These are phyloP conservation scores for Magallana angulata DNA, from an alignment of 1,140 invertebrate genomes.

Conservation along the genomic window DNA sequence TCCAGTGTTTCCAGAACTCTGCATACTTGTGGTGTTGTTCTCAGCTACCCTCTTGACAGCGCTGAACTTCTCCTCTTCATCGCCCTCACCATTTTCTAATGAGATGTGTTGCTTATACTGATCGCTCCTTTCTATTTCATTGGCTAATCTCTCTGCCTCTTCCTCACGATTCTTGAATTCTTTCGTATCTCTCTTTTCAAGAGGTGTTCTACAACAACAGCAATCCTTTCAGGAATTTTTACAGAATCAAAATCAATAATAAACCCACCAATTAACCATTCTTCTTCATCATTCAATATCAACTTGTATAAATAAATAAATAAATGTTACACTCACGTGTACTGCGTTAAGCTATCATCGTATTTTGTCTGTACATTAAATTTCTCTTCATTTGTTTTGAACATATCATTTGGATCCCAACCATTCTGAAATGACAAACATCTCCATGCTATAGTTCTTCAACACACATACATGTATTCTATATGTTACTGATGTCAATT, in stretches of 20 bases:
- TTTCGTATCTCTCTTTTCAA: conserved; percentile 90
- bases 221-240: not conserved
- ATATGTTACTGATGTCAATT: not conserved
- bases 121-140: conserved; percentile 92
- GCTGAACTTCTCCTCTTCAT: conserved; percentile 87
- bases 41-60: conserved; percentile 73
- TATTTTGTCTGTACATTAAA: conserved; percentile 94
- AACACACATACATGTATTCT: no score
- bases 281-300: not conserved
- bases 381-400: conserved; percentile 92
- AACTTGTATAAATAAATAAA: not conserved
- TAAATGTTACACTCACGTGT: conserved; percentile 83
- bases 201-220: conserved; percentile 81
- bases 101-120: conserved; percentile 89
- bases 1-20: conserved; percentile 38
- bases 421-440: conserved; percentile 85
- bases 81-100: conserved; percentile 88
- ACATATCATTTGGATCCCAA: conserved; percentile 97
- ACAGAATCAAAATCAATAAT: no score
- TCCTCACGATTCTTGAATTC: conserved; percentile 92
- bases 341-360: conserved; percentile 90
- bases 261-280: not conserved
- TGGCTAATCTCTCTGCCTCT: conserved; percentile 91
- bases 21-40: conserved; percentile 38
- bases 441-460: not conserved